Evolutionary conservation across 2,888 invertebrate genomes (phyloP), one percentile per base, ranked within the genome.

Genomic region (Cheilosia grossa): DNA sequence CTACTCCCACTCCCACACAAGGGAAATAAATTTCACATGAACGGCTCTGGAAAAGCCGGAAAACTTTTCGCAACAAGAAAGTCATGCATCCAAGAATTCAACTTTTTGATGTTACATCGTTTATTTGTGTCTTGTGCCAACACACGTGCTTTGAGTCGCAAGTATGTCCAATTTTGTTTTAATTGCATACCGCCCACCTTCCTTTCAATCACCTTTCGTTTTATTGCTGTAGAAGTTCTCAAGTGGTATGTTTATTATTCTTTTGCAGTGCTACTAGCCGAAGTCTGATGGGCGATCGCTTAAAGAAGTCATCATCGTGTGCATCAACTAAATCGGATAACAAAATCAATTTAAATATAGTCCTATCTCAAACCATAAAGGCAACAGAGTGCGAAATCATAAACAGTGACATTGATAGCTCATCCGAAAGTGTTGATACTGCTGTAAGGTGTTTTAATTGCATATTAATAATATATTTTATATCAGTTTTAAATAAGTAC

Each of bases 271-370:
- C 15, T 49, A 7, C 27, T 24, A 51, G 72, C n/a, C 59, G 75
- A 49, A 64, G 42, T 72, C 59, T 74, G 21, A 69, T 73, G 27
- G 40, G 58, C 40, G 81, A 81, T 40, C 72, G 80, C 21, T 17
- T 58, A 10, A 81, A 72, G 63, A 85, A 85, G 30, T 47, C 81
- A 61, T 37, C 77, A 53, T 53, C 58, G 40, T 33, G 58, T 54
- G 70, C 85, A 78, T 88, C 87, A 82, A 87, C 85, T 64, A 90
- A 89, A 86, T 86, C 88, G 64, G 90, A 93, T 78, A 93, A 92
- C 79, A 94, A 93, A 88, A 92, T 93, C 2, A 95, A 94, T 89
- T 91, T 95, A 47, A 93, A 93, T 70, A 95, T 95, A 82, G 94
- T 94, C 87, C 89, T 95, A 66, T 93, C 94, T 0, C 93, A 93